Percentiles rank a stretch among this genome's conserved stretches.
Conservation (phyloP, 2,888 invertebrate species). For the Chrysina gloriosa region DNA sequence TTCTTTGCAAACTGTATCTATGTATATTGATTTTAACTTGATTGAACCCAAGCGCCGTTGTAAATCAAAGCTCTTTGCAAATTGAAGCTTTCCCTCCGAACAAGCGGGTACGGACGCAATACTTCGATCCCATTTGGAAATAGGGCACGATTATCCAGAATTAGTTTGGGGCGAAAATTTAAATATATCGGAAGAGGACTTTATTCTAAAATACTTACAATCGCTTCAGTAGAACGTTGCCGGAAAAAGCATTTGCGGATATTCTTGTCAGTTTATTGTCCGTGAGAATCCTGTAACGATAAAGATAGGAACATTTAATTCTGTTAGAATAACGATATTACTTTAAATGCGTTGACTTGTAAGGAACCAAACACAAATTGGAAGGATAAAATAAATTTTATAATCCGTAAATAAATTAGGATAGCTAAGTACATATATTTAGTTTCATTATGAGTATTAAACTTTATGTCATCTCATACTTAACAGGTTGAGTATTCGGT, state of each 20-base stretch:
- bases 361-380: background rate
- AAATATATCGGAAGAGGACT: conserved; percentile 1
- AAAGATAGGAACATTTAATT: conserved; percentile 35
- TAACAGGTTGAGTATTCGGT: background rate
- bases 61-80: background rate
- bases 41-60: background rate
- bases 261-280: conserved; percentile 80
- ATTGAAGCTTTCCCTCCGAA: background rate
- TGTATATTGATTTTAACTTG: background rate
- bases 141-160: background rate
- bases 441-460: background rate
- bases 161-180: conserved; percentile 6
- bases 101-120: background rate
- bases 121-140: conserved; percentile 6
- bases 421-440: background rate
- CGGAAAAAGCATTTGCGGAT: conserved; percentile 74
- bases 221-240: conserved; percentile 71
- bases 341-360: background rate
- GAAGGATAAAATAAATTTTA: background rate
- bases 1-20: background rate
- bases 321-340: background rate
- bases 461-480: background rate
- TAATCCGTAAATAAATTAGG: background rate
- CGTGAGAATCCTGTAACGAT: conserved; percentile 75
- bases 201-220: conserved; percentile 67